Evolutionary conservation across 2,888 invertebrate species (phyloP), one percentile per base, ranked within the genome.

Genomic region (Keiferia lycopersicella): DNA sequence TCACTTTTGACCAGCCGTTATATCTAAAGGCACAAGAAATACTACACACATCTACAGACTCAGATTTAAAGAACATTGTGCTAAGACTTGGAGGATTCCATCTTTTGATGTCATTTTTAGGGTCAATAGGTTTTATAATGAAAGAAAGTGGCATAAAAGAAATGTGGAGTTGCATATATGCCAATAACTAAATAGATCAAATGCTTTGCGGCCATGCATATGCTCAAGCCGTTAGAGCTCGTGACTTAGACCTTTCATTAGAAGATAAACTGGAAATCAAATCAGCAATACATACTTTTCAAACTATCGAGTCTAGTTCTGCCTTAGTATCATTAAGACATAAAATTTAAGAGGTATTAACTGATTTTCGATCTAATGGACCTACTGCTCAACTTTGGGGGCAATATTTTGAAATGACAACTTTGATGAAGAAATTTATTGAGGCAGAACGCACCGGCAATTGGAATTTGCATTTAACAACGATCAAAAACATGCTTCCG

Each of bases 81-180:
- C 70, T 76, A 53, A 68, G 77, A 65, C 69, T 80, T 51, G 79
- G 78, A 12, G 75, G 76, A 26, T 81, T 80, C 69, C 79, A 81
- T 65, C 51, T 72, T 30, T 34, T 79, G 0, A 78, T 81, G 77
- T 78, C 74, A 20, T 82, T 74, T 64, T 61, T 80, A 41, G 75
- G 74, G 56, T 61, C 72, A 7, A 71, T 79, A 59, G 80, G 78
- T 12, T 67, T 63, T 34, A 68, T 79, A 18, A 80, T 80, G 79
- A 64, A 69, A 18, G 78, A 76, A 34, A 77, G 77, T 66, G 79
- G 79, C 4, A 18, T 80, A n/a, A n/a, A n/a, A n/a, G n/a, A n/a
- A n/a, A n/a, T n/a, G n/a, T n/a, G n/a, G n/a, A n/a, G n/a, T n/a
- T n/a, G n/a, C n/a, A n/a, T n/a, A n/a, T n/a, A n/a, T n/a, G n/a